Conservation (phyloP, 2,113 vertebrate species). For the Catharus fuscescens region DNA sequence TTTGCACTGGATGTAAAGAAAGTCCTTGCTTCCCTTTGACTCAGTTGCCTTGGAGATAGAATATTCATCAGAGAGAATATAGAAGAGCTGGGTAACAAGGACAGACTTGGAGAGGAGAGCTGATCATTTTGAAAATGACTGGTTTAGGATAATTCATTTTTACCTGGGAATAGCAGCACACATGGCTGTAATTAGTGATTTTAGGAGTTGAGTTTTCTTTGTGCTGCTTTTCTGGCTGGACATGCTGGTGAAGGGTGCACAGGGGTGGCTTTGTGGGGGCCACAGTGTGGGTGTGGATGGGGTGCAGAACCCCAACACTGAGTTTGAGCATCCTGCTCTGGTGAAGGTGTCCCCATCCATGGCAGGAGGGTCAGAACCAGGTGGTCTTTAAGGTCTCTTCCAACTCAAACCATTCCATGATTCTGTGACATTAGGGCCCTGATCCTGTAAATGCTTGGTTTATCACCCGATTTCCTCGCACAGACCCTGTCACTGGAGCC, state of each 20-base stretch:
- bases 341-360: neutral
- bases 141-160: neutral
- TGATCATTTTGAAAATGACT: neutral
- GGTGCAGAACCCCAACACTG: neutral
- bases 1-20: conserved; percentile 57
- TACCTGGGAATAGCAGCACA: neutral
- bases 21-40: conserved; percentile 44
- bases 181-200: neutral
- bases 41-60: conserved; percentile 51
- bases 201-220: neutral
- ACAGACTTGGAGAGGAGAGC: neutral
- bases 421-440: neutral
- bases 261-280: neutral
- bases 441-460: neutral
- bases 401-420: neutral
- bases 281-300: accelerated
- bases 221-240: neutral
- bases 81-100: neutral
- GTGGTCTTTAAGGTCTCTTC: neutral
- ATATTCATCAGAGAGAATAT: neutral
- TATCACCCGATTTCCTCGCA: neutral
- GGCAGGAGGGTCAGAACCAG: neutral
- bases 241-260: neutral
- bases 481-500: neutral
- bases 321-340: neutral